These are phyloP conservation scores for Scaptomyza hsui DNA, from an alignment of 1,140 invertebrate genomes.

Conservation along the genomic window DNA sequence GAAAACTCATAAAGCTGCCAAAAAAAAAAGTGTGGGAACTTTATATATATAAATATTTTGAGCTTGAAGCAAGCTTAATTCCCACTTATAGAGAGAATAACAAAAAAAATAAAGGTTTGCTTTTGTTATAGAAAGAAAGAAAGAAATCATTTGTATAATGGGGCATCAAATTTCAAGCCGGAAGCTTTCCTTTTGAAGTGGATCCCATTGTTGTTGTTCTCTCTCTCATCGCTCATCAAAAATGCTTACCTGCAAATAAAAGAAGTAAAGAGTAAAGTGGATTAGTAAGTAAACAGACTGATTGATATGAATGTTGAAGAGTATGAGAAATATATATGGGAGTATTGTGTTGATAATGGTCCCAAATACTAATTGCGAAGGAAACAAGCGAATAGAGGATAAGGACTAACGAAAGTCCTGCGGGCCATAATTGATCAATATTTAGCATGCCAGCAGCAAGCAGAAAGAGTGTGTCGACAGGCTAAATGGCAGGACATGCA, in stretches of 20 bases:
- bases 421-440: constrained; percentile 69
- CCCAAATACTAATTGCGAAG: constrained; percentile 44
- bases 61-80: no score
- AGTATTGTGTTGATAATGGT: constrained; percentile 28
- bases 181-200: constrained; percentile 38
- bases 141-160: constrained; percentile 27
- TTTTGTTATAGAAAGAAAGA: background rate
- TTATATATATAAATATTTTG: background rate
- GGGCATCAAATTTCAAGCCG: constrained; percentile 70
- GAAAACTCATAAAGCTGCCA: no score
- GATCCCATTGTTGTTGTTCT: constrained; percentile 8
- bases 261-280: constrained; percentile 25
- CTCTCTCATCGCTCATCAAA: constrained; percentile 3
- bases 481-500: constrained; percentile 71
- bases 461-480: constrained; percentile 58
- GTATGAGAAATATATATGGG: constrained; percentile 1
- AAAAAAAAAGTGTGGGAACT: constrained; percentile 21
- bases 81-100: no score
- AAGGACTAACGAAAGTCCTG: background rate
- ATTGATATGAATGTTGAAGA: constrained; percentile 32
- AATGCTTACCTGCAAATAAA: constrained; percentile 66
- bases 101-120: background rate
- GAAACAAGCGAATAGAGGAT: background rate
- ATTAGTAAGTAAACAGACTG: constrained; percentile 45
- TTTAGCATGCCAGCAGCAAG: constrained; percentile 56